Evolutionary conservation across 92 coral and sea anemone genomes (phyloP).

Genomic region (Epizoanthus fatuus): DNA sequence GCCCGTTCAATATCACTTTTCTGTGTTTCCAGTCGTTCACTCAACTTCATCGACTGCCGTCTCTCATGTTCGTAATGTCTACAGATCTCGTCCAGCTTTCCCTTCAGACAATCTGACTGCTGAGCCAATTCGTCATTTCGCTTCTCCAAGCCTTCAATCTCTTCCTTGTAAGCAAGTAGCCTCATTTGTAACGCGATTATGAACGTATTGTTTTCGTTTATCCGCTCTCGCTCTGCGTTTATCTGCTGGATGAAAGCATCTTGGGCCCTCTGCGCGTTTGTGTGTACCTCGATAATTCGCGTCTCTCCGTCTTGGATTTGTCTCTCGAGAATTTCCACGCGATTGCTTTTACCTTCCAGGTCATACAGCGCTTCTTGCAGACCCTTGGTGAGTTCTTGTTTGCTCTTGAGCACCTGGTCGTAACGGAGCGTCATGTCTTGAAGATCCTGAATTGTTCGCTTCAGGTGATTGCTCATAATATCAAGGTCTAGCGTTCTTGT

Average conservation of each 20-base stretch:
- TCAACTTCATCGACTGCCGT: conserved; percentile 90
- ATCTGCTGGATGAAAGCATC: conserved; percentile 71
- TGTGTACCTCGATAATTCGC: conserved; percentile 70
- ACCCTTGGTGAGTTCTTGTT: conserved; percentile 67
- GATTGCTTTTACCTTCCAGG: conserved; percentile 67
- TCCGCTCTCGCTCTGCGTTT: conserved; percentile 73
- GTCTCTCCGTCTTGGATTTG: conserved; percentile 73
- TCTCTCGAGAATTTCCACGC: conserved; percentile 76
- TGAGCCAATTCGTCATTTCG: conserved; percentile 64
- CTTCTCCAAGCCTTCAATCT: conserved; percentile 74
- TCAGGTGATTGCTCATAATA: conserved; percentile 84
- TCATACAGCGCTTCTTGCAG: conserved; percentile 72
- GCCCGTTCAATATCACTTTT: conserved; percentile 86
- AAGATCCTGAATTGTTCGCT: conserved; percentile 81
- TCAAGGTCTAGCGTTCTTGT: conserved; percentile 72
- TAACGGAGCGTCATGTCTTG: conserved; percentile 85
- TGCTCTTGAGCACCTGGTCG: conserved; percentile 77
- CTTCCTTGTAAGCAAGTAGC: conserved; percentile 87
- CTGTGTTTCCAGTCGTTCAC: conserved; percentile 86
- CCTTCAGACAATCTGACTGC: conserved; percentile 70
- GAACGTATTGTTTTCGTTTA: conserved; percentile 90
- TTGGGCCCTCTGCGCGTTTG: conserved; percentile 76
- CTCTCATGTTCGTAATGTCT: conserved; percentile 89
- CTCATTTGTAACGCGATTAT: conserved; percentile 97
- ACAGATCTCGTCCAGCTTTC: conserved; percentile 74